Evolutionary conservation across 1,140 invertebrate species (phyloP).

Genomic region (Popillia japonica): DNA sequence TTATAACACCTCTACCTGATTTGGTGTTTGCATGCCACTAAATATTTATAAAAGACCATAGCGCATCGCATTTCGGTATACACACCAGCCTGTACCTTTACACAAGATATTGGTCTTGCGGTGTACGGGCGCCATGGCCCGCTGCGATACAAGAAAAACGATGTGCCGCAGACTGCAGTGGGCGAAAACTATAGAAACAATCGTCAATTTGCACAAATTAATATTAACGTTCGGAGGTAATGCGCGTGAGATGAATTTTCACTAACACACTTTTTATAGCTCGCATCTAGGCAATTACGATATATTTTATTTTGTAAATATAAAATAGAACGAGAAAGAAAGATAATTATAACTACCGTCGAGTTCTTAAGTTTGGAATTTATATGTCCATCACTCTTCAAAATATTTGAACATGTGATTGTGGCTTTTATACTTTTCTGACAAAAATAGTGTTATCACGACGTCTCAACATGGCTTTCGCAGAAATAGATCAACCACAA

Average conservation of each 20-base stretch:
- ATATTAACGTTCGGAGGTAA: constrained; percentile 13
- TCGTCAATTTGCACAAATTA: constrained; percentile 38
- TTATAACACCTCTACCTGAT: constrained; percentile 38
- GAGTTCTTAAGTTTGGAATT: too few species aligned
- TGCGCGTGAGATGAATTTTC: background rate
- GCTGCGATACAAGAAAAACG: constrained; percentile 36
- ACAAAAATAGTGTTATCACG: too few species aligned
- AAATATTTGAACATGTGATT: too few species aligned
- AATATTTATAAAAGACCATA: constrained; percentile 33
- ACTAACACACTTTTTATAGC: constrained; percentile 5
- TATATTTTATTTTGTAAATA: too few species aligned
- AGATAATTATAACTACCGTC: too few species aligned
- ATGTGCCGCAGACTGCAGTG: constrained; percentile 15
- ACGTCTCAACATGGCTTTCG: too few species aligned
- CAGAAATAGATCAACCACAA: too few species aligned
- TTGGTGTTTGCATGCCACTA: constrained; percentile 5
- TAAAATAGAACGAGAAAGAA: too few species aligned
- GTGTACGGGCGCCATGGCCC: constrained; percentile 33
- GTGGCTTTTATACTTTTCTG: too few species aligned
- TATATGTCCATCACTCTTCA: too few species aligned
- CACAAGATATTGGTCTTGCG: background rate
- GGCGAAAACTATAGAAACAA: constrained; percentile 37
- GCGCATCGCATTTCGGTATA: constrained; percentile 23
- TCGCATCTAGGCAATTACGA: too few species aligned
- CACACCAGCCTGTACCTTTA: too few species aligned